These are phyloP conservation scores for Odontophorus gujanensis DNA, from an alignment of 2,113 vertebrate genomes.

Conservation along the genomic window DNA sequence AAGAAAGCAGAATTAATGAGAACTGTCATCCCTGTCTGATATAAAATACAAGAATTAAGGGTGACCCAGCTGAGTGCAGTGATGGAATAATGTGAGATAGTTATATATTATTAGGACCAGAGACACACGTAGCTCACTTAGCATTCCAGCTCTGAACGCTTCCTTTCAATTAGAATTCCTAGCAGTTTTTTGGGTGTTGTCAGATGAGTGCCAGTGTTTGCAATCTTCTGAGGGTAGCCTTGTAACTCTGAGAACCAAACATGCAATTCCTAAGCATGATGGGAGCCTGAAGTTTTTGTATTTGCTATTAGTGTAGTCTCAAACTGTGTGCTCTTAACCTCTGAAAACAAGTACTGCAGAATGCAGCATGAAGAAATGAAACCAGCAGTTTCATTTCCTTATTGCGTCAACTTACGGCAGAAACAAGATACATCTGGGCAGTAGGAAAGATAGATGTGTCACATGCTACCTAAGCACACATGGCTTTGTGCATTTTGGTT, in stretches of 20 bases:
- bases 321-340: not conserved
- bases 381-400: slow-evolving; percentile 47
- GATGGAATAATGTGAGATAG: not conserved
- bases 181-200: not conserved
- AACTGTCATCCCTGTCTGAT: not conserved
- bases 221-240: not conserved
- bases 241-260: not conserved
- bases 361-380: slow-evolving; percentile 48
- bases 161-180: not conserved
- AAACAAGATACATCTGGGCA: slow-evolving; percentile 25
- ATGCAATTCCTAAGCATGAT: not conserved
- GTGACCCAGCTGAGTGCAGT: not conserved
- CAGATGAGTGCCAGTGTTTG: not conserved
- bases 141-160: not conserved
- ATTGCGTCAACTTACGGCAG: not conserved
- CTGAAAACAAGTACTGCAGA: slow-evolving; percentile 34
- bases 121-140: too few species aligned
- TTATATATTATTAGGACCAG: too few species aligned
- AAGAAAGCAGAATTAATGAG: not conserved
- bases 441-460: slow-evolving; percentile 8
- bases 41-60: not conserved
- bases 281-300: not conserved
- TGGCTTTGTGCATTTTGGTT: not conserved
- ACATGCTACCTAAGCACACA: not conserved
- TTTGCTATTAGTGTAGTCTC: not conserved